Base-by-base conservation (phyloP, 2,113 vertebrate genomes). In the cat (Felis catus) region DNA sequence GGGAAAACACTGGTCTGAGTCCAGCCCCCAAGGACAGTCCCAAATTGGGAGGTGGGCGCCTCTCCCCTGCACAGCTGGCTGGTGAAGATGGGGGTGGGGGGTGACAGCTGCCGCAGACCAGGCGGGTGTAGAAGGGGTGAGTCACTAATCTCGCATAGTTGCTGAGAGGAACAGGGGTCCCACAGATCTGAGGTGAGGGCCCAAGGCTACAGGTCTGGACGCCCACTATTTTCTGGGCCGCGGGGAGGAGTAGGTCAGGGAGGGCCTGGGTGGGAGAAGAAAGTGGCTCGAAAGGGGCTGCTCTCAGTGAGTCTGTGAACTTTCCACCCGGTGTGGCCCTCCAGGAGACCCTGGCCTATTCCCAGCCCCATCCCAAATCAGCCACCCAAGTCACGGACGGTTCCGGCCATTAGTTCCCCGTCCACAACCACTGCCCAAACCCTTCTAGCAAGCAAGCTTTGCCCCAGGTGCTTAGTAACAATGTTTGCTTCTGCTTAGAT, bases 141-240 rank as follows among this genome's bases (percentile, higher is more conserved):
- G n/a, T 13, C 4, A 1, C 51, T 33, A 4, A 23, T 16, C 55
- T 29, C 25, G 0, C 33, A 13, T 0, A 1, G 29, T 8, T 5
- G 10, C 45, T 8, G 10, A n/a, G 41, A 79, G 61, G 45, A 36
- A 3, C 19, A 15, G 39, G 31, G 15, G 13, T 61, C 12, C 13
- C 0, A 0, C 6, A 15, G 73, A 7, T 3, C 18, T 33, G 16
- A 36, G 70, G 70, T 0, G 9, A 1, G 15, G 15, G 15, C 10
- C 36, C 4, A 5, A 78, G 74, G 21, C 63, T 27, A 7, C 27
- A 41, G n/a, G 27, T 48, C 80, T 41, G 3, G 71, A 14, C 1
- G 2, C 11, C 16, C 9, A 14, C 8, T 4, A 7, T 25, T 21
- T 29, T 78, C 27, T 1, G 4, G 71, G 27, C 4, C 13, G 0